These are phyloP conservation scores for Diplodus sargus DNA, from an alignment of 2,797 vertebrate species.

Conservation along the genomic window DNA sequence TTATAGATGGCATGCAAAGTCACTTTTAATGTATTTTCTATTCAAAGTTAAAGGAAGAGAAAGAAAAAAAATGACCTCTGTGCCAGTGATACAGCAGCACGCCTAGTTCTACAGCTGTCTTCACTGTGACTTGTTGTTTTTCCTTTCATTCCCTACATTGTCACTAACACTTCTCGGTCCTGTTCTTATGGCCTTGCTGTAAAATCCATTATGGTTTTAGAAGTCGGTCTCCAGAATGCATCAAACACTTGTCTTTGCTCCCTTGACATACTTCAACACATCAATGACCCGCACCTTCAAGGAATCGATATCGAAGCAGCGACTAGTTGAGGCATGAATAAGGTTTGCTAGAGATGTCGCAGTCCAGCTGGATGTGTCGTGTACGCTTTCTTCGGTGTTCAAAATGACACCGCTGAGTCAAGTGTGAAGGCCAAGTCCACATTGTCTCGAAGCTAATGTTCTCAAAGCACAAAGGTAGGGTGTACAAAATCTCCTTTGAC, in stretches of 20 bases:
- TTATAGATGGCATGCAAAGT: not conserved
- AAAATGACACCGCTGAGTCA: constrained; percentile 28
- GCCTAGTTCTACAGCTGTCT: not conserved
- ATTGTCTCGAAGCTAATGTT: not conserved
- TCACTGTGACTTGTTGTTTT: not conserved
- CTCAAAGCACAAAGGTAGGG: constrained; percentile 11
- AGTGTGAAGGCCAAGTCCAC: constrained; percentile 45
- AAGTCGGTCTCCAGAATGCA: constrained; percentile 23
- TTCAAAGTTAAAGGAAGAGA: constrained; percentile 16
- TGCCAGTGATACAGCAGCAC: not conserved
- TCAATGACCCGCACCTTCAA: constrained; percentile 34
- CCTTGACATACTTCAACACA: constrained; percentile 31
- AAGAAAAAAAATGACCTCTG: not conserved
- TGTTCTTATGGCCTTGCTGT: constrained; percentile 1
- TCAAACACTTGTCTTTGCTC: constrained; percentile 28
- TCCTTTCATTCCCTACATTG: constrained; percentile 9
- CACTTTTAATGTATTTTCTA: constrained; percentile 15
- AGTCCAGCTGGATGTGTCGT: constrained; percentile 32
- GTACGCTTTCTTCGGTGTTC: constrained; percentile 39
- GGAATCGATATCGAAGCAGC: constrained; percentile 37
- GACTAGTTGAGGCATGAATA: constrained; percentile 43
- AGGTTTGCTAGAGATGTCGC: constrained; percentile 27
- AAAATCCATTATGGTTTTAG: constrained; percentile 4
- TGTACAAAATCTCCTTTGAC: not conserved
- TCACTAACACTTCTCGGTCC: not conserved